phyloP scores from a whole-genome alignment of 2,113 vertebrate species.

The Ictalurus furcatus region DNA sequence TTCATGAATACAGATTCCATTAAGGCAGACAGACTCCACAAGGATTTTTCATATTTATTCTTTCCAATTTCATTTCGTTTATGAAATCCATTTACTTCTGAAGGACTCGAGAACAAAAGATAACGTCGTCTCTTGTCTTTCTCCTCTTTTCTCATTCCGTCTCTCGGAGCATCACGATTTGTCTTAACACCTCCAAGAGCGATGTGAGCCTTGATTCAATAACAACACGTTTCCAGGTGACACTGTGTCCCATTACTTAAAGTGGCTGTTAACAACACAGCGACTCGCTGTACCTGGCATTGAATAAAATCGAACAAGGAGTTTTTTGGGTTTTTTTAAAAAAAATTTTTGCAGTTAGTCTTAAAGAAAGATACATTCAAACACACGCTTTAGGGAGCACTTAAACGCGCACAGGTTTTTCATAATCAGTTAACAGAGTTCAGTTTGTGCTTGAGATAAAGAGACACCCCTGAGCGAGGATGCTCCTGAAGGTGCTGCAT shows the following conservation, averaged over 20 bases:
- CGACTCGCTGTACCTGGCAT: background rate
- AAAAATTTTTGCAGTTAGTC: background rate
- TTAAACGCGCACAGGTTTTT: background rate
- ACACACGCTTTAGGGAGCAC: background rate
- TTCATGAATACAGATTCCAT: constrained; percentile 74
- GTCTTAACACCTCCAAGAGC: background rate
- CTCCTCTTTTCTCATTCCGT: background rate
- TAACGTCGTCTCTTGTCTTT: constrained; percentile 31
- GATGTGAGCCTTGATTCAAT: constrained; percentile 40
- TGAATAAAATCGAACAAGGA: background rate
- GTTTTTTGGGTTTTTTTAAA: background rate
- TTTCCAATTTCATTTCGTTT: constrained; percentile 61
- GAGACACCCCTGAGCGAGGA: background rate
- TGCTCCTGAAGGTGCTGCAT: background rate
- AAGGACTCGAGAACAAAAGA: constrained; percentile 54
- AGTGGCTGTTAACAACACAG: constrained; percentile 34
- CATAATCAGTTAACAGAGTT: background rate
- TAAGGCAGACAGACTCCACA: constrained; percentile 47
- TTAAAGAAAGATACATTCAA: constrained; percentile 7
- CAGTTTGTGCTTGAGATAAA: background rate
- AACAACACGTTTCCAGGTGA: constrained; percentile 37
- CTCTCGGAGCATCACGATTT: constrained; percentile 10
- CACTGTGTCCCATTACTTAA: constrained; percentile 35
- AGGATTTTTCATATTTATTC: constrained; percentile 59
- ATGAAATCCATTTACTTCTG: constrained; percentile 60